Percentiles rank a stretch among this genome's conserved stretches.
phyloP scores from a whole-genome alignment of 1,140 invertebrate species.

The Aculops lycopersici region DNA sequence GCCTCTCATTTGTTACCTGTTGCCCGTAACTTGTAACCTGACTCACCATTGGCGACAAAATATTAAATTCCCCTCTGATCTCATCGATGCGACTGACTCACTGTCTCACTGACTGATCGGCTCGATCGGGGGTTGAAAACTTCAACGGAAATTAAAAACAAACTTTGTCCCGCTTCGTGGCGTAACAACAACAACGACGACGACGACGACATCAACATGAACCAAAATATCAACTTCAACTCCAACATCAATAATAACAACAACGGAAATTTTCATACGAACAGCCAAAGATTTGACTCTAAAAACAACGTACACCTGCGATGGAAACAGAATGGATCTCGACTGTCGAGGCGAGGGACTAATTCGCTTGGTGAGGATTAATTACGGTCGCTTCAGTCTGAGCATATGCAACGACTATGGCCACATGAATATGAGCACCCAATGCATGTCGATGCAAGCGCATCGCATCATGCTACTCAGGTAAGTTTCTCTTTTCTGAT shows the following conservation, averaged over 20 bases:
- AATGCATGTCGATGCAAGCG: conserved; percentile 47
- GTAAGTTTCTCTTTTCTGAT: conserved; percentile 12
- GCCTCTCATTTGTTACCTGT: too few species aligned
- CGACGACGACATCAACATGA: too few species aligned
- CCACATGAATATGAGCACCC: conserved; percentile 73
- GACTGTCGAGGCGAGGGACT: conserved; percentile 50
- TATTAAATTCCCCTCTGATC: too few species aligned
- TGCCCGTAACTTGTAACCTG: too few species aligned
- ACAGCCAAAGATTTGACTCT: too few species aligned
- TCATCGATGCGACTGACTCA: too few species aligned
- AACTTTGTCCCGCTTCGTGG: neutral
- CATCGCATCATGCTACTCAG: conserved; percentile 19
- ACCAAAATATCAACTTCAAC: too few species aligned
- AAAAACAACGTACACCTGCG: conserved; percentile 71
- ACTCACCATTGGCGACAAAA: too few species aligned
- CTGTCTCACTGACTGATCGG: too few species aligned
- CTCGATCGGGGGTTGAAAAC: too few species aligned
- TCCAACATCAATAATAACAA: conserved; percentile 2
- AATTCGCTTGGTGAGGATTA: conserved; percentile 66
- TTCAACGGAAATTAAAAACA: neutral
- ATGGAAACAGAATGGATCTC: conserved; percentile 54
- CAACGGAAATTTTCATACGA: conserved; percentile 13
- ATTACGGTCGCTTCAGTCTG: conserved; percentile 79
- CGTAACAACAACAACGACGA: neutral
- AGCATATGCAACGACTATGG: conserved; percentile 83